phyloP scores from a whole-genome alignment of 2,113 vertebrate genomes.

The Furnarius figulus region DNA sequence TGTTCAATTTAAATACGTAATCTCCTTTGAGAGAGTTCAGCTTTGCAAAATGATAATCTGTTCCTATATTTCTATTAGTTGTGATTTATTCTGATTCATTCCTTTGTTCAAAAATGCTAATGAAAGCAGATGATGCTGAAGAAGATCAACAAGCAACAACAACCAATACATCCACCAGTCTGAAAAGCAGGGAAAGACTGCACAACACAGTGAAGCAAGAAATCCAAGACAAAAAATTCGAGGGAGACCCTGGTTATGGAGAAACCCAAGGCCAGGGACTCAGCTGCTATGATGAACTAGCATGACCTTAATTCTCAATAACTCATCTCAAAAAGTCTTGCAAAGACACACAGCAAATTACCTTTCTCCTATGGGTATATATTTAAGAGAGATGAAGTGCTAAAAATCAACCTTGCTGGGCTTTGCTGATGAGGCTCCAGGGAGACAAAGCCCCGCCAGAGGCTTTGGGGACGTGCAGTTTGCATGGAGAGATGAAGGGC shows the following conservation, averaged over 20 bases:
- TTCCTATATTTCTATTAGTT: constrained; percentile 58
- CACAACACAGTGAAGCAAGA: not conserved
- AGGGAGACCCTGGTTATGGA: not conserved
- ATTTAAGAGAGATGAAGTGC: not conserved
- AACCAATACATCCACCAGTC: not conserved
- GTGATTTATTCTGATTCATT: constrained; percentile 60
- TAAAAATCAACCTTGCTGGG: not conserved
- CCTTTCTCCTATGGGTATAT: not conserved
- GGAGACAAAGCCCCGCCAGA: not conserved
- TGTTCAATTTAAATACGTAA: constrained; percentile 63
- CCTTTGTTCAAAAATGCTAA: constrained; percentile 56
- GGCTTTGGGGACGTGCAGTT: not conserved
- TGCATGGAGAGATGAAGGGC: not conserved
- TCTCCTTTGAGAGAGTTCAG: constrained; percentile 48
- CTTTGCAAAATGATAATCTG: constrained; percentile 55
- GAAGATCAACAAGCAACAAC: not conserved
- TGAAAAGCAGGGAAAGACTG: not conserved
- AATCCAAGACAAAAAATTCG: not conserved
- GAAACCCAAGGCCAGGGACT: not conserved
- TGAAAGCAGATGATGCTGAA: constrained; percentile 42
- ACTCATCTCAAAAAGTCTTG: not conserved
- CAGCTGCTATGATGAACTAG: not conserved
- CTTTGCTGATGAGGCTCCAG: not conserved
- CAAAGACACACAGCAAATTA: constrained; percentile 10
- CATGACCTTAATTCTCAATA: not conserved